Conservation (phyloP, 1,140 invertebrate genomes). For the Asobara japonica region DNA sequence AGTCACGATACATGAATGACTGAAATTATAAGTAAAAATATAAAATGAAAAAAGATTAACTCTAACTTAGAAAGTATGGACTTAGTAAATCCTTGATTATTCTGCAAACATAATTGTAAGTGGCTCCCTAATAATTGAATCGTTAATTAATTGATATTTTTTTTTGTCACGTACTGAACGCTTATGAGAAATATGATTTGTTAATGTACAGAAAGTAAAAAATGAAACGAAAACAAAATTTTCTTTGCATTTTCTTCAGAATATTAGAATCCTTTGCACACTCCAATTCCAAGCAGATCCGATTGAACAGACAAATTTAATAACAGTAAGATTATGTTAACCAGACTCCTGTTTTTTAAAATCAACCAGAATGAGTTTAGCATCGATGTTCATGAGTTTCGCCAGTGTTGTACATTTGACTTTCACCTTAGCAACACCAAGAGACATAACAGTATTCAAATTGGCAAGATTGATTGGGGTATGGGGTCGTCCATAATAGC, state of each 20-base stretch:
- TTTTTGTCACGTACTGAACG: background rate
- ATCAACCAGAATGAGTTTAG: conserved; percentile 35
- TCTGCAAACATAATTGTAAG: background rate
- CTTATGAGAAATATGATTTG: background rate
- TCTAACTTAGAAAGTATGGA: background rate
- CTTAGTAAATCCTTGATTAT: background rate
- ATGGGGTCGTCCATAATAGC: conserved; percentile 47
- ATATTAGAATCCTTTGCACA: background rate
- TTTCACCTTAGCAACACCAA: conserved; percentile 53
- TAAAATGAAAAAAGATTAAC: background rate
- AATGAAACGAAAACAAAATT: background rate
- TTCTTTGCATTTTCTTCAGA: background rate
- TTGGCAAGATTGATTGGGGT: conserved; percentile 47
- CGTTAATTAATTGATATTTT: background rate
- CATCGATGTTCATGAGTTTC: conserved; percentile 56
- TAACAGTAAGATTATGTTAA: background rate
- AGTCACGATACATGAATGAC: background rate
- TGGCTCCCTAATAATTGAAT: background rate
- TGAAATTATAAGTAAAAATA: background rate
- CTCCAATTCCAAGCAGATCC: background rate
- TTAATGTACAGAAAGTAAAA: too few species aligned
- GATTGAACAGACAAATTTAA: background rate
- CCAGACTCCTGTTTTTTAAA: conserved; percentile 12
- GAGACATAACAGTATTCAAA: conserved; percentile 54
- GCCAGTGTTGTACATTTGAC: conserved; percentile 55